Evolutionary conservation across 1,140 invertebrate genomes (phyloP), one percentile per base, ranked within the genome.

Genomic region (Euura saliciscinereae): DNA sequence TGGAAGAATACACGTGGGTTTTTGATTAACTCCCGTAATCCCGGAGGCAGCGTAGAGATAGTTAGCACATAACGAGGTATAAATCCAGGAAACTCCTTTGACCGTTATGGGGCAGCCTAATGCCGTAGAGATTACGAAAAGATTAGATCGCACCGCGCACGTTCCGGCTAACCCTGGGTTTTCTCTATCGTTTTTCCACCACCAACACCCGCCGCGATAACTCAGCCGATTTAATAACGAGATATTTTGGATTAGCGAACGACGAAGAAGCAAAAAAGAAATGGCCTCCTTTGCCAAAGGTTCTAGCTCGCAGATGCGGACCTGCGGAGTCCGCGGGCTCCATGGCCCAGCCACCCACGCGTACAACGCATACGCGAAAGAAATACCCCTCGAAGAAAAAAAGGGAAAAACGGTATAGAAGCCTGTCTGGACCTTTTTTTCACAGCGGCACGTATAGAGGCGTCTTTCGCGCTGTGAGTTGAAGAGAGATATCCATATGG

Each of bases 381-480:
- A 59, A 59, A 11, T n/a, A n/a, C 13, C 51, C 51, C 28, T 28
- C 28, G 51, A 59, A 59, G 13, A 59, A 59, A n/a, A n/a, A n/a
- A n/a, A n/a, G 13, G 10, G 13, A 59, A 59, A 59, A 59, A 59
- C 10, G 10, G 51, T 11, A n/a, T 2, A 59, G 51, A 74, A 74
- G 71, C 64, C 69, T 45, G 69, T 74, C 73, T 66, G 69, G 8
- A 71, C 71, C 66, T 76, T 76, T 71, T 69, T 69, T 69, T 69
- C 44, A 11, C n/a, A 44, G 43, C 68, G 43, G 28, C 42, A 10
- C 68, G 66, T 64, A 64, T 64, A 64, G 8, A 64, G 51, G 51
- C 51, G 5, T 59, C 51, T 59, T 59, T 69, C 28, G 66, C 66
- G 11, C 66, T 67, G 66, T 11, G 67, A 43, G 45, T 45, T 44